Evolutionary conservation across 2,113 vertebrate species (phyloP).

Genomic region (Hemicordylus capensis): DNA sequence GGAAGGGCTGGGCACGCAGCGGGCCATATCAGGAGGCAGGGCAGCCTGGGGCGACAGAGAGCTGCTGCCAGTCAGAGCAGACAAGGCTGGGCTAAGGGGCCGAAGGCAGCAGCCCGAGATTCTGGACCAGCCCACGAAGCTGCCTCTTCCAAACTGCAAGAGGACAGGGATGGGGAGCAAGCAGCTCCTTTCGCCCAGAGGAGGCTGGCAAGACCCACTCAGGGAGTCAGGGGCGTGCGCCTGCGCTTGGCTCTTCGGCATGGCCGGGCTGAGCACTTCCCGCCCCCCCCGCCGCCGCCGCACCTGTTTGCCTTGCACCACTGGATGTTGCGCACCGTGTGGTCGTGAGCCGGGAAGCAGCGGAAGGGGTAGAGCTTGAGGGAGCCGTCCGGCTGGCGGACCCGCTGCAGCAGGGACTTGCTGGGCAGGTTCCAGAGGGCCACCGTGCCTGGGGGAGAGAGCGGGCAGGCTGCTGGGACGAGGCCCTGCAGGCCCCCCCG

Average conservation of each 20-base stretch:
- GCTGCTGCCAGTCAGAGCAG: neutral
- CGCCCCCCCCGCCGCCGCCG: neutral
- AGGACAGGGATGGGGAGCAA: no score
- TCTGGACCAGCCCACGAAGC: no score
- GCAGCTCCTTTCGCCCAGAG: no score
- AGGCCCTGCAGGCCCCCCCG: neutral
- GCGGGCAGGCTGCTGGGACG: neutral
- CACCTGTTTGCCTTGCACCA: slow-evolving; percentile 90
- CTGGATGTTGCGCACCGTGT: slow-evolving; percentile 82
- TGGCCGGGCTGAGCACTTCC: neutral
- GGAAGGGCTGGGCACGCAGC: no score
- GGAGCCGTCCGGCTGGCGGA: slow-evolving; percentile 75
- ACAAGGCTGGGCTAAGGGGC: neutral
- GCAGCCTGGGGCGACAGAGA: no score
- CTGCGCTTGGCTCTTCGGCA: no score
- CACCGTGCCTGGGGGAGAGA: slow-evolving; percentile 79
- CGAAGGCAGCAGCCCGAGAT: neutral
- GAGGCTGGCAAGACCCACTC: no score
- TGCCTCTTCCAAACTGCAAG: neutral
- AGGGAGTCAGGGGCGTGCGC: no score
- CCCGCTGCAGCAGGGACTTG: slow-evolving; percentile 83
- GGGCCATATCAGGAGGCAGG: no score
- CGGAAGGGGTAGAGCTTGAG: slow-evolving; percentile 86
- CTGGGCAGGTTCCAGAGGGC: slow-evolving; percentile 91
- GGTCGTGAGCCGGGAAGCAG: slow-evolving; percentile 88